Percentiles rank a stretch among this genome's conserved stretches.
Evolutionary conservation across 2,797 vertebrate genomes (phyloP).

Genomic region (Fistularia commersonii): DNA sequence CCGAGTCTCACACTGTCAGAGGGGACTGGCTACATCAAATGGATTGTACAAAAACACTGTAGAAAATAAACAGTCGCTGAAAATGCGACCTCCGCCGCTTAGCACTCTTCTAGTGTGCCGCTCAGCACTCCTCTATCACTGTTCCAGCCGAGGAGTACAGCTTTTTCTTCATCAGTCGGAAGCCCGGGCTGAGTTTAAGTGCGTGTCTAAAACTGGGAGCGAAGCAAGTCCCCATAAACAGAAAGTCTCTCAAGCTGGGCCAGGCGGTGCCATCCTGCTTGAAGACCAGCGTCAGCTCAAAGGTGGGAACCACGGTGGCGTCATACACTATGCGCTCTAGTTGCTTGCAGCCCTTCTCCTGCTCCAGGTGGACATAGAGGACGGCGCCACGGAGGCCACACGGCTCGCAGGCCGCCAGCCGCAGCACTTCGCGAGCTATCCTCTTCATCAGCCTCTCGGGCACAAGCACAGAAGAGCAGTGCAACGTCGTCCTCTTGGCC

Average conservation of each 20-base stretch:
- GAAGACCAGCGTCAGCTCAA: conserved; percentile 86
- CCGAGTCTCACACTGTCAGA: background rate
- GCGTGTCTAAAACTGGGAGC: conserved; percentile 70
- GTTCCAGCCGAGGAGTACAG: conserved; percentile 84
- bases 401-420: conserved; percentile 81
- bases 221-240: conserved; percentile 81
- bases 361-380: conserved; percentile 80
- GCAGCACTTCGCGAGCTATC: conserved; percentile 80
- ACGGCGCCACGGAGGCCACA: conserved; percentile 85
- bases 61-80: conserved; percentile 48
- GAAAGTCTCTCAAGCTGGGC: conserved; percentile 82
- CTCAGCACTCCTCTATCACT: conserved; percentile 82
- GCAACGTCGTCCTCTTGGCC: conserved; percentile 82
- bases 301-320: conserved; percentile 82
- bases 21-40: conserved; percentile 23
- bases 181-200: conserved; percentile 84
- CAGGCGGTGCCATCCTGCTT: conserved; percentile 83
- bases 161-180: conserved; percentile 85
- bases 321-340: conserved; percentile 83
- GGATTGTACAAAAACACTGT: conserved; percentile 53
- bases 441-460: conserved; percentile 80
- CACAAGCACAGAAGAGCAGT: conserved; percentile 83
- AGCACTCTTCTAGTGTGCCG: conserved; percentile 80
- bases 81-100: conserved; percentile 45
- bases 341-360: conserved; percentile 78